A percentile compares a stretch with the other conserved stretches of the same genome.
Conservation (phyloP, 2,113 vertebrate genomes). For the Zosterops borbonicus region DNA sequence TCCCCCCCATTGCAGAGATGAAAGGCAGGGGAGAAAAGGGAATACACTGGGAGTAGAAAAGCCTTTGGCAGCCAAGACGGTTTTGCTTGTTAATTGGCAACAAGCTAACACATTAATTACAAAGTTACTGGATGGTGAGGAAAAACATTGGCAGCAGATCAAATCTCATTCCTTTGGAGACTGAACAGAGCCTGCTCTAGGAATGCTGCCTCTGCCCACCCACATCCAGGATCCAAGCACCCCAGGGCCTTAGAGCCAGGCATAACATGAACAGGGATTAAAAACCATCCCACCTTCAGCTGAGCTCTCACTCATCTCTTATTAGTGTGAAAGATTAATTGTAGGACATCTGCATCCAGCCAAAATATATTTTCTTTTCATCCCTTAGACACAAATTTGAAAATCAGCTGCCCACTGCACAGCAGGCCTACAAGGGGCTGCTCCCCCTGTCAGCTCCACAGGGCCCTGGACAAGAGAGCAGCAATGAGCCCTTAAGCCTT, state of each 20-base stretch:
- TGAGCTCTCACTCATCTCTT: not conserved
- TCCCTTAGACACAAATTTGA: not conserved
- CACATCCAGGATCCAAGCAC: not conserved
- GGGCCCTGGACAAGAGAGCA: not conserved
- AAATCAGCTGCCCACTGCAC: not conserved
- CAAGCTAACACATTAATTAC: slow-evolving; percentile 8
- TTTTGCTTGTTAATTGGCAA: slow-evolving; percentile 45
- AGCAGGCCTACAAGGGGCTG: not conserved
- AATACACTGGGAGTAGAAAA: not conserved
- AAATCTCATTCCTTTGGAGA: not conserved
- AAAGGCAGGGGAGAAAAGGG: not conserved
- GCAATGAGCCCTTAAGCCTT: not conserved
- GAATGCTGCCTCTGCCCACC: not conserved
- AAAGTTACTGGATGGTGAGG: not conserved
- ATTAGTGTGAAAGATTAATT: not conserved
- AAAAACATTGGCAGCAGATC: not conserved
- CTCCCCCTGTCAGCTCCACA: not conserved
- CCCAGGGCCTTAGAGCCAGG: not conserved
- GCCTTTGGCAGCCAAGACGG: not conserved
- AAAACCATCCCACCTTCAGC: not conserved
- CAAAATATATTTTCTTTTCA: not conserved
- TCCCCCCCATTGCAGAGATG: not conserved
- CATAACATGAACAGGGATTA: not conserved
- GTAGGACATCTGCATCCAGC: fast-evolving
- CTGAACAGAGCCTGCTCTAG: not conserved